Percentiles rank a stretch among this genome's conserved stretches.
phyloP scores from a whole-genome alignment of 2,888 invertebrate genomes.

The Erynnis tages region DNA sequence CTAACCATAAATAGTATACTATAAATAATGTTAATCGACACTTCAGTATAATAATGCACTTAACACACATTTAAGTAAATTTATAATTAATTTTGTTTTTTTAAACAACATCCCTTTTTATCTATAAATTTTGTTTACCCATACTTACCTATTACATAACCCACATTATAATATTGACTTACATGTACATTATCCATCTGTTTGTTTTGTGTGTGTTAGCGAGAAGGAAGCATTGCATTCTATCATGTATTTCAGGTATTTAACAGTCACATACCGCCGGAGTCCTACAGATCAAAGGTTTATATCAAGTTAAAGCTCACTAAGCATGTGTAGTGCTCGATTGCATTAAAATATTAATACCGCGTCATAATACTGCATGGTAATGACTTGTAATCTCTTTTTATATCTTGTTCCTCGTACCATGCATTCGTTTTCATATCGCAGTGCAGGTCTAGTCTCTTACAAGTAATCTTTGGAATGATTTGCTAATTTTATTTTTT shows the following conservation, averaged over 20 bases:
- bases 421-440: conserved; percentile 37
- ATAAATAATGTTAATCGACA: no score
- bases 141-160: no score
- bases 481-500: conserved; percentile 26
- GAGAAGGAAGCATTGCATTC: conserved; percentile 70
- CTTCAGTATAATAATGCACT: no score
- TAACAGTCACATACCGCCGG: conserved; percentile 97
- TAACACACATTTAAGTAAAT: no score
- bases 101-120: no score
- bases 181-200: conserved; percentile 13
- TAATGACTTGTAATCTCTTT: not conserved
- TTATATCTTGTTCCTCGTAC: conserved; percentile 23
- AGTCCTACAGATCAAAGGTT: conserved; percentile 96
- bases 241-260: conserved; percentile 90
- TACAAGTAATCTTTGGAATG: conserved; percentile 18
- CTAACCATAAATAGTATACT: no score
- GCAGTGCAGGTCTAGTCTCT: conserved; percentile 20
- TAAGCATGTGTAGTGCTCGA: conserved; percentile 76
- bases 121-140: not conserved
- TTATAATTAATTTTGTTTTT: no score
- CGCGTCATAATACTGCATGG: conserved; percentile 36
- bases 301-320: conserved; percentile 82
- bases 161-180: conserved; percentile 3
- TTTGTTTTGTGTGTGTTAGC: conserved; percentile 20
- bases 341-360: conserved; percentile 40